phyloP scores from a whole-genome alignment of 1,140 invertebrate species.

The Pentalonia nigronervosa region DNA sequence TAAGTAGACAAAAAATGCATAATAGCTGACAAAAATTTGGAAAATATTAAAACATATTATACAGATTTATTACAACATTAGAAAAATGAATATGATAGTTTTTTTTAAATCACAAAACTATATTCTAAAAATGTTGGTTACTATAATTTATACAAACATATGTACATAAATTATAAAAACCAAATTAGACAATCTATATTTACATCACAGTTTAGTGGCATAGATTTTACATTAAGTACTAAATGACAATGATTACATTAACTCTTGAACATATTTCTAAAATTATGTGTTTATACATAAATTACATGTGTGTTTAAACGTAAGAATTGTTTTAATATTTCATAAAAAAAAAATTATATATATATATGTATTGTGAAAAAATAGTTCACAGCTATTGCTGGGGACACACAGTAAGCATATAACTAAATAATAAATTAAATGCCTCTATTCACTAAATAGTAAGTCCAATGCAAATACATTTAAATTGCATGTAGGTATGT shows the following conservation, averaged over 20 bases:
- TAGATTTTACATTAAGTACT: constrained; percentile 23
- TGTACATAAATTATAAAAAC: constrained; percentile 40
- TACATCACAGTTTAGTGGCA: constrained; percentile 28
- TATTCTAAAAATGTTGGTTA: background rate
- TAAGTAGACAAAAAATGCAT: background rate
- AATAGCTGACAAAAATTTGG: background rate
- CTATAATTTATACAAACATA: background rate
- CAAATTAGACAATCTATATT: background rate
- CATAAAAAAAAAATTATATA: too few relatives aligned
- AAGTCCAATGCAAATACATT: constrained; percentile 4
- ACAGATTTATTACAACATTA: background rate
- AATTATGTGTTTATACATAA: constrained; percentile 8
- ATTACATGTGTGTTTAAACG: background rate
- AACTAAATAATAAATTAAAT: constrained; percentile 29
- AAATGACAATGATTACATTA: background rate
- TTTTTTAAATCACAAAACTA: background rate
- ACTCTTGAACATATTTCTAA: background rate
- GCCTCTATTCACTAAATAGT: background rate
- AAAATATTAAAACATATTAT: background rate
- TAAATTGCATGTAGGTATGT: background rate
- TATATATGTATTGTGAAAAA: background rate
- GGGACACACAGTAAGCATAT: background rate
- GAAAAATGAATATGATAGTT: background rate
- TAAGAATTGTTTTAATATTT: background rate
- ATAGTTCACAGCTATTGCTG: background rate